These are phyloP conservation scores for Panopea generosa DNA, from an alignment of 2,888 invertebrate species.

Conservation along the genomic window DNA sequence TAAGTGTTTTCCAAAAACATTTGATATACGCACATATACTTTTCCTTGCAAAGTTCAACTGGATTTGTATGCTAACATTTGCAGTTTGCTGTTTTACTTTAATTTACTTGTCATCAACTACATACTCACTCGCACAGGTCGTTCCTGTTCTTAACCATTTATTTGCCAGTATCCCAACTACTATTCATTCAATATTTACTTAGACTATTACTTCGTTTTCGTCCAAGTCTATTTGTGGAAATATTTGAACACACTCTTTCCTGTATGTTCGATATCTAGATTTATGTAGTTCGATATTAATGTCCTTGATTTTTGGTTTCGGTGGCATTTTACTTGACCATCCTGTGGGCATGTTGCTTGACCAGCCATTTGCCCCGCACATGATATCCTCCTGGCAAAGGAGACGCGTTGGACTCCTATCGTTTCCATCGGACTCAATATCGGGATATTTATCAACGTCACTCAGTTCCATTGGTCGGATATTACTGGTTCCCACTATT, in stretches of 20 bases:
- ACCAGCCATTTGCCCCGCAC: slow-evolving; percentile 74
- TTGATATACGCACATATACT: too few species aligned
- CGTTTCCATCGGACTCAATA: slow-evolving; percentile 55
- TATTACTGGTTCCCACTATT: slow-evolving; percentile 79
- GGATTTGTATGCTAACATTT: too few species aligned
- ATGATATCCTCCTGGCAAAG: slow-evolving; percentile 67
- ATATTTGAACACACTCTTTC: slow-evolving; percentile 47
- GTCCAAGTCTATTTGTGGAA: slow-evolving; percentile 67
- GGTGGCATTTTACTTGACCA: slow-evolving; percentile 50
- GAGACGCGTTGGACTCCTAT: slow-evolving; percentile 76
- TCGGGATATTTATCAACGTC: slow-evolving; percentile 84
- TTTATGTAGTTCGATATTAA: slow-evolving; percentile 75
- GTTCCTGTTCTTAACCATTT: too few species aligned
- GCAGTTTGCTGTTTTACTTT: too few species aligned
- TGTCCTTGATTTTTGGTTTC: slow-evolving; percentile 77
- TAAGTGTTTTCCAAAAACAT: too few species aligned
- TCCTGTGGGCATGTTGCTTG: slow-evolving; percentile 44
- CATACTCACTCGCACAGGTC: too few species aligned
- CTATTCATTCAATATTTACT: too few species aligned
- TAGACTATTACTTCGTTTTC: slow-evolving; percentile 79
- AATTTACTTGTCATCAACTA: too few species aligned
- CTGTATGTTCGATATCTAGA: slow-evolving; percentile 49
- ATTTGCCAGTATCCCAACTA: too few species aligned
- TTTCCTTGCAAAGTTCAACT: too few species aligned
- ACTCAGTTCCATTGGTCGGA: slow-evolving; percentile 87